These are phyloP conservation scores for Odontomyia ornata DNA, from an alignment of 2,888 invertebrate species.

Conservation along the genomic window DNA sequence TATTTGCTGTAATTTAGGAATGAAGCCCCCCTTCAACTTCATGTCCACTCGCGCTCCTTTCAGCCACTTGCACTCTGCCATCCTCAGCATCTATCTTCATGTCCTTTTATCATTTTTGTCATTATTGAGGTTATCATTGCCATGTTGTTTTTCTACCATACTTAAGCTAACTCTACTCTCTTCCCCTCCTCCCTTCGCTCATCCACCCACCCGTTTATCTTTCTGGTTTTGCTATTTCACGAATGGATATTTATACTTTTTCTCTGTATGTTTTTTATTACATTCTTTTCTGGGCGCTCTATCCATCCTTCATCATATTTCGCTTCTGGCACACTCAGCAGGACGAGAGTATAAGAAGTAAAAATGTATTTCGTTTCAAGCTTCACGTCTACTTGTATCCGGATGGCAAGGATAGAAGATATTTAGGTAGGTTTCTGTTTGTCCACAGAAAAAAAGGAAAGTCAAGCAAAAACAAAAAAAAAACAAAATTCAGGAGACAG, in stretches of 20 bases:
- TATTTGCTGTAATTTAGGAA: constrained; percentile 42
- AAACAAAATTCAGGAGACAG: neutral
- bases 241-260: constrained; percentile 13
- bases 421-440: neutral
- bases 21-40: neutral
- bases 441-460: neutral
- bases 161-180: no score
- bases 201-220: no score
- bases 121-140: constrained; percentile 43
- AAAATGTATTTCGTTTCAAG: neutral
- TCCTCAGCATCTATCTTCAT: constrained; percentile 24
- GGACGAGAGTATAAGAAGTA: neutral
- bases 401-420: neutral
- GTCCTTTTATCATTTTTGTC: constrained; percentile 43
- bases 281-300: neutral
- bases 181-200: no score
- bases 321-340: constrained; percentile 11
- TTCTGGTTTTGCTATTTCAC: neutral
- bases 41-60: neutral
- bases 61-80: neutral
- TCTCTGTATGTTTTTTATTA: neutral
- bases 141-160: constrained; percentile 16
- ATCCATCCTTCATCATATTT: constrained; percentile 15
- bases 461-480: neutral
- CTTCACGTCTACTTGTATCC: neutral